Conservation (phyloP, 2,888 invertebrate genomes). For the Hermaeophaga mercurialis region DNA sequence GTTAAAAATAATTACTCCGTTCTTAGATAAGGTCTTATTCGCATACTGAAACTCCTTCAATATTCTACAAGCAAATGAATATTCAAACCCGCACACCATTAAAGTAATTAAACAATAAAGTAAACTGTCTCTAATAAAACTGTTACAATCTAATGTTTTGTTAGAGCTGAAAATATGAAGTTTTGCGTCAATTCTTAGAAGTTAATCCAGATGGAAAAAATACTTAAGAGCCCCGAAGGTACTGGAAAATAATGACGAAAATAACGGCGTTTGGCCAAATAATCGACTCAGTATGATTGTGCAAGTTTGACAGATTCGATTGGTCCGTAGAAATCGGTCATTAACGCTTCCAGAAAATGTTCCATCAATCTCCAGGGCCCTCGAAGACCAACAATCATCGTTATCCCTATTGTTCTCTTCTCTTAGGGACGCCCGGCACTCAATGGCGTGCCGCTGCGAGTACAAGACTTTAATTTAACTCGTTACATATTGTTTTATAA, state of each 20-base stretch:
- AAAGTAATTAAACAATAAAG: too few relatives aligned
- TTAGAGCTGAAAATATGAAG: too few relatives aligned
- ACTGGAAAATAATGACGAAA: constrained; percentile 39
- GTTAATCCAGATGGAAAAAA: constrained; percentile 32
- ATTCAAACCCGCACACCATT: too few relatives aligned
- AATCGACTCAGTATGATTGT: constrained; percentile 49
- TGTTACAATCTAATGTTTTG: too few relatives aligned
- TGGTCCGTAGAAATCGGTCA: constrained; percentile 50
- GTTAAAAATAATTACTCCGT: too few relatives aligned
- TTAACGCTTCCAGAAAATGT: constrained; percentile 55
- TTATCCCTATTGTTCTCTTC: constrained; percentile 55
- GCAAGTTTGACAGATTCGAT: constrained; percentile 53
- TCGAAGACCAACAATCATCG: constrained; percentile 57
- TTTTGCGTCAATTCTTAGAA: too few relatives aligned
- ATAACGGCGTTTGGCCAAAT: constrained; percentile 44
- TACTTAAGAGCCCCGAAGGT: constrained; percentile 26
- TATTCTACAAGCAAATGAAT: too few relatives aligned
- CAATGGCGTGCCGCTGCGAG: constrained; percentile 11
- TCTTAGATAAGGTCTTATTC: too few relatives aligned
- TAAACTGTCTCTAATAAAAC: too few relatives aligned
- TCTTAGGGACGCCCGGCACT: constrained; percentile 25
- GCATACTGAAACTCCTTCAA: too few relatives aligned
- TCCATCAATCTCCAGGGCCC: constrained; percentile 53
- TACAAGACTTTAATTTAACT: too few relatives aligned
- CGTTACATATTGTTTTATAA: too few relatives aligned